phyloP scores from a whole-genome alignment of 35 echinoderm and acorn worm genomes.

The Patiria miniata region DNA sequence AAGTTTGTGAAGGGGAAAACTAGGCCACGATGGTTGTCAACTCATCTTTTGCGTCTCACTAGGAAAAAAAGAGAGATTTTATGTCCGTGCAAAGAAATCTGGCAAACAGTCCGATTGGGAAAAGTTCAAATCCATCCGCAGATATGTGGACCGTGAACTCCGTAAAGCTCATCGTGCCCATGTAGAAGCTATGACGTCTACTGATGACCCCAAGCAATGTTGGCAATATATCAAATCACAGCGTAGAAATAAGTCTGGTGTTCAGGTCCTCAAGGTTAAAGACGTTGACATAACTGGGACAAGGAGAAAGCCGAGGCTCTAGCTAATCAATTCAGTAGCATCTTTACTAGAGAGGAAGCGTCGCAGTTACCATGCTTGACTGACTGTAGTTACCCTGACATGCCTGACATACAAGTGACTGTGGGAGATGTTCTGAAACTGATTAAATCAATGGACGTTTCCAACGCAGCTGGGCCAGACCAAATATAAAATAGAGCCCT shows the following conservation, averaged over 20 bases:
- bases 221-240: conserved; percentile 61
- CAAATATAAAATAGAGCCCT: conserved; percentile 32
- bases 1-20: conserved; percentile 26
- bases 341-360: conserved; percentile 21
- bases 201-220: conserved; percentile 43
- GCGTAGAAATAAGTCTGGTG: conserved; percentile 16
- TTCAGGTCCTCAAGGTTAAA: background rate
- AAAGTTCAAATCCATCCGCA: conserved; percentile 39
- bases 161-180: background rate
- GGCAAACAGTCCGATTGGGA: conserved; percentile 13
- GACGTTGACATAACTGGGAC: conserved; percentile 2
- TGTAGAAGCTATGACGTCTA: background rate
- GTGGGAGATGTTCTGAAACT: conserved; percentile 37
- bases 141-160: conserved; percentile 23
- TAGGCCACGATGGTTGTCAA: conserved; percentile 28
- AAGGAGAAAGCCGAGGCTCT: conserved; percentile 13
- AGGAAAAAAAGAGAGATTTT: conserved; percentile 28
- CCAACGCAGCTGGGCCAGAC: conserved; percentile 46
- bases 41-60: conserved; percentile 17
- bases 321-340: conserved; percentile 39
- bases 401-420: conserved; percentile 9
- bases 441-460: conserved; percentile 26
- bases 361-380: background rate
- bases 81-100: conserved; percentile 36
- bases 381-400: background rate